Evolutionary conservation across 2,113 vertebrate genomes (phyloP), one percentile per base, ranked within the genome.

Genomic region (Charina bottae): DNA sequence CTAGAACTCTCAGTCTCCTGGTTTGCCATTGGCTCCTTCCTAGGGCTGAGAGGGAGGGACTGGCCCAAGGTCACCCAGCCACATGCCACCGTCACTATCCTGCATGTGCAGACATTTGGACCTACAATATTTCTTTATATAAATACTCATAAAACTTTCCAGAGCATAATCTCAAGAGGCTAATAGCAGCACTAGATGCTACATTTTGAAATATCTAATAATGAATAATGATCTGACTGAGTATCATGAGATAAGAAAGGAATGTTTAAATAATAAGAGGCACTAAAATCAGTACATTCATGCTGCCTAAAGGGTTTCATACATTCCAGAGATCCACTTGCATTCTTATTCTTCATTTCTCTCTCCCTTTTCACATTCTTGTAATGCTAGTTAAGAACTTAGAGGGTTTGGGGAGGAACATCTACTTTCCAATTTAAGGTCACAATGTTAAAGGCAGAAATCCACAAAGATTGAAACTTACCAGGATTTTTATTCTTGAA

Each of bases 131-230:
- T 53, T 26, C 56, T 54, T 46, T 85, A n/a, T 59, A 83, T 26
- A 17, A 24, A 68, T 15, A 68, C 9, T n/a, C 55, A 84, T 60
- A 84, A 62, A 53, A 4, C 46, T 84, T 88, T 83, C 54, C 6
- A 6, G 72, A 60, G 62, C 21, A 84, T 19, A 89, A 83, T 28
- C 13, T 55, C 19, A 56, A 87, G 8, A 72, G 49, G 88, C 17
- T 26, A 54, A 53, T 23, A 28, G 33, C 68, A 37, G 68, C 68
- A 37, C 68, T 78, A 78, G 68, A 37, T 78, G 68, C n/a, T 64
- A 55, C 28, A 58, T 92, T 92, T 54, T 84, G 59, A 84, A 89
- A 59, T 42, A 64, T 4, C 58, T 92, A 87, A 92, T 89, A 89
- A 7, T 53, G 72, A 62, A 92, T 89, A 78, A 89, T 84, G 87